phyloP scores from a whole-genome alignment of 2,797 vertebrate species.

The Periparus ater region DNA sequence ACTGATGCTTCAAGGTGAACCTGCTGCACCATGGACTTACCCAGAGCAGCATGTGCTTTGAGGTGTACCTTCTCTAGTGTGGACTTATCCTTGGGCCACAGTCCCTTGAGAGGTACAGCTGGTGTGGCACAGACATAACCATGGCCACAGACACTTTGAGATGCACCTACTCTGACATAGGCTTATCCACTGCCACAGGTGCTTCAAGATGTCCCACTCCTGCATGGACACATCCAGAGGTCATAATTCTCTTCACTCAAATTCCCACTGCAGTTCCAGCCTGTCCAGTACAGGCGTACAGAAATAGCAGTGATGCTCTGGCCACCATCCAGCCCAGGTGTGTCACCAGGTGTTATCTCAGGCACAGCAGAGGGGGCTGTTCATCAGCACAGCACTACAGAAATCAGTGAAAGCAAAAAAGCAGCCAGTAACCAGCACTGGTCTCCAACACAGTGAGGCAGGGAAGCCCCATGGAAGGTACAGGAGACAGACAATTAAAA shows the following conservation, averaged over 20 bases:
- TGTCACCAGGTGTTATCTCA: not conserved
- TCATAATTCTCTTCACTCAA: not conserved
- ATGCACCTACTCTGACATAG: not conserved
- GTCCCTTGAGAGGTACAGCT: not conserved
- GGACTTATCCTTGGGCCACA: not conserved
- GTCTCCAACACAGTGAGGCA: not conserved
- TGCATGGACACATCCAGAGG: too few species aligned
- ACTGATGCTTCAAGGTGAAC: not conserved
- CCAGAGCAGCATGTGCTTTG: not conserved
- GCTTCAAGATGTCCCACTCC: not conserved
- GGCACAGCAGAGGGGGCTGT: not conserved
- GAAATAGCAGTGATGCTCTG: not conserved
- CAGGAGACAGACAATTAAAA: not conserved
- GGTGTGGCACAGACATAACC: not conserved
- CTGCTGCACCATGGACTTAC: not conserved
- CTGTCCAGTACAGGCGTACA: not conserved
- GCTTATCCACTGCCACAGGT: not conserved
- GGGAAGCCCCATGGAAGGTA: not conserved
- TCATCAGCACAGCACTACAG: too few species aligned
- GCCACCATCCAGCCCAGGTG: not conserved
- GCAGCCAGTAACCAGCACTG: not conserved
- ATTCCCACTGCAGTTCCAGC: not conserved
- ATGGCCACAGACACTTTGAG: not conserved
- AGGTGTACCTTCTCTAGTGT: too few species aligned
- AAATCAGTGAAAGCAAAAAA: not conserved